These are phyloP conservation scores for Pollenia amentaria DNA, from an alignment of 2,888 invertebrate species.

Conservation along the genomic window DNA sequence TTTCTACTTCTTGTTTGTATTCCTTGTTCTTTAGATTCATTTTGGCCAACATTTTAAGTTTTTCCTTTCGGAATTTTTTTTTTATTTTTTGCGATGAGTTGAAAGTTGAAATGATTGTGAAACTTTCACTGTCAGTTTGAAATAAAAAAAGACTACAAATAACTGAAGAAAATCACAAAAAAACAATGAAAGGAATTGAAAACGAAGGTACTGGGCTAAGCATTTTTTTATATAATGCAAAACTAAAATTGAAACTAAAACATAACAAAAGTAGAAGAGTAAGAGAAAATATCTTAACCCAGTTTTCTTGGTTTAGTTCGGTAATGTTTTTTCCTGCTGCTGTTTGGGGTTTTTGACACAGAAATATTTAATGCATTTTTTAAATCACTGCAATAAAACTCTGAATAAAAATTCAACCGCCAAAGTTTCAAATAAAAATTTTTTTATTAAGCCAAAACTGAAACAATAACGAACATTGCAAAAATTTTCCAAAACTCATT, in stretches of 20 bases:
- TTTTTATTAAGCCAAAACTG: not conserved
- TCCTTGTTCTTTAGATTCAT: not conserved
- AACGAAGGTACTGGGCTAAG: constrained; percentile 52
- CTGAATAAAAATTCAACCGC: constrained; percentile 15
- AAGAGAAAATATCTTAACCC: constrained; percentile 59
- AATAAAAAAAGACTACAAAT: constrained; percentile 22
- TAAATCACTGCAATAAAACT: constrained; percentile 25
- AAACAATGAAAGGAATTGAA: constrained; percentile 42
- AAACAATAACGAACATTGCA: not conserved
- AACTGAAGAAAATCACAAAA: not conserved
- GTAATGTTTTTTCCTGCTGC: constrained; percentile 25
- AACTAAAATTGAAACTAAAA: constrained; percentile 55
- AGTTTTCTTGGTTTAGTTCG: constrained; percentile 37
- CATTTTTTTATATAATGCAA: constrained; percentile 51
- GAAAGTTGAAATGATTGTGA: constrained; percentile 57
- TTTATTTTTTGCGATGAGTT: constrained; percentile 27
- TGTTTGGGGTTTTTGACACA: constrained; percentile 62
- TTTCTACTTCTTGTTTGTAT: not conserved
- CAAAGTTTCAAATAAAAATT: constrained; percentile 20
- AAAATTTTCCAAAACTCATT: not conserved
- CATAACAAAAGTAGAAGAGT: constrained; percentile 19
- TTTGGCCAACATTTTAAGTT: constrained; percentile 50
- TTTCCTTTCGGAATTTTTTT: constrained; percentile 17
- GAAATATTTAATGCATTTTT: constrained; percentile 66
- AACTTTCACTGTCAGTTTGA: constrained; percentile 68